A percentile compares a stretch with the other conserved stretches of the same genome.
Conservation (phyloP, 2,113 vertebrate genomes). For the Balaeniceps rex region DNA sequence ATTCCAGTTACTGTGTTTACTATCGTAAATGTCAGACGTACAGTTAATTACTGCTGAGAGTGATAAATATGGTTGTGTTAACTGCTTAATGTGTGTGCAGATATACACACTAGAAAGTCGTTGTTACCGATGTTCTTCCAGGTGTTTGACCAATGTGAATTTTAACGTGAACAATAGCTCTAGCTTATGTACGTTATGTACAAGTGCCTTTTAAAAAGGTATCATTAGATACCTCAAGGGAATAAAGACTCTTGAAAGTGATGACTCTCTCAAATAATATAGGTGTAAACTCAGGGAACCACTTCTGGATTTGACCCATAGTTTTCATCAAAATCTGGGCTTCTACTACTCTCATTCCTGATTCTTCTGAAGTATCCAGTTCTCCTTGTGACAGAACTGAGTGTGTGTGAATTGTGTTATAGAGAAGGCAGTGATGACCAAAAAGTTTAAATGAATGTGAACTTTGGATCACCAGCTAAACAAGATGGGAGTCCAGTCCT, state of each 20-base stretch:
- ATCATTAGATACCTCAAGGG: not conserved
- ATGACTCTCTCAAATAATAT: not conserved
- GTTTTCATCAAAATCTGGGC: not conserved
- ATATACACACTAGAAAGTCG: fast-evolving
- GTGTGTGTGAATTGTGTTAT: fast-evolving
- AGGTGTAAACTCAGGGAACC: not conserved
- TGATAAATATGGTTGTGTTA: not conserved
- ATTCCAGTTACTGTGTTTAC: not conserved
- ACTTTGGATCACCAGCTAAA: not conserved
- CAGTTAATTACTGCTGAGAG: not conserved
- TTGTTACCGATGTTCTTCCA: not conserved
- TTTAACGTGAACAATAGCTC: not conserved
- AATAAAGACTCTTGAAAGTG: not conserved
- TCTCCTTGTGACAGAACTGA: not conserved
- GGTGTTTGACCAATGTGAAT: not conserved
- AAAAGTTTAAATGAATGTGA: not conserved
- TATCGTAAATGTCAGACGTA: not conserved
- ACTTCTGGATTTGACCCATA: not conserved
- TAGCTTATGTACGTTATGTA: too few species aligned
- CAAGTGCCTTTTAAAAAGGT: not conserved
- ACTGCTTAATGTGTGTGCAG: not conserved
- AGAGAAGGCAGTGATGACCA: not conserved
- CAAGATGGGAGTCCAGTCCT: not conserved
- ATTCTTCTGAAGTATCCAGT: not conserved
- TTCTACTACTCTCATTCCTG: not conserved